Base-by-base conservation (phyloP, 2,888 invertebrate species). In the Nycteola revayana region DNA sequence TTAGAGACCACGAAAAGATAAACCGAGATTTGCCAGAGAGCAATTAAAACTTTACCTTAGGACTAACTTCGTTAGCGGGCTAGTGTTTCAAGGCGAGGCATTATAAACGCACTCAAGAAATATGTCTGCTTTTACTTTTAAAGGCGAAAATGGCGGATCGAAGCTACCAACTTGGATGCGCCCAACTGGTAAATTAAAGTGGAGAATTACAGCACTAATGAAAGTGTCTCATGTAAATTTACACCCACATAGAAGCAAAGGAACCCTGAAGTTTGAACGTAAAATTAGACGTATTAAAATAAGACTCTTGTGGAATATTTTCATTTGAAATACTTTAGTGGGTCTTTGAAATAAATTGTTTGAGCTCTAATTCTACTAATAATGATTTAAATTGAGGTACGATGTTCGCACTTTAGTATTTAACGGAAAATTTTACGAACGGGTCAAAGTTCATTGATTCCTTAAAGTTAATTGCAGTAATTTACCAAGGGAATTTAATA, bases 31-130 rank as follows among this genome's bases (percentile, higher is more conserved):
- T 84, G 76, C 81, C 67, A 63, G 76, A 66, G 77, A 80, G 84
- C 87, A 87, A 87, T 87, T 87, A 87, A 87, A 87, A 87, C 81
- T 87, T 87, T 85, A 86, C 79, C 82, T 85, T 75, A 71, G 69
- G 80, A 82, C 80, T 80, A 82, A 85, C 69, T 85, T 84, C 75
- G 84, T 87, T 84, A 79, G 75, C 75, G 42, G 50, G 63, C 71
- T 78, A 79, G 79, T 79, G 79, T 79, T 79, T 66, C 69, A 21
- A 66, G 55, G 48, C 61, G 58, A 67, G 62, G 66, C 70, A 73
- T 79, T 77, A 79, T 79, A 73, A 74, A 66, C 70, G 71, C 57
- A 65, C 62, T 48, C 48, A 63, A 71, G 77, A 80, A 81, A 82
- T 83, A 80, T 80, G 73, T 77, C 65, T 55, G 66, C 64, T 52